Evolutionary conservation across 2,113 vertebrate genomes (phyloP).

Genomic region (Gopherus flavomarginatus): DNA sequence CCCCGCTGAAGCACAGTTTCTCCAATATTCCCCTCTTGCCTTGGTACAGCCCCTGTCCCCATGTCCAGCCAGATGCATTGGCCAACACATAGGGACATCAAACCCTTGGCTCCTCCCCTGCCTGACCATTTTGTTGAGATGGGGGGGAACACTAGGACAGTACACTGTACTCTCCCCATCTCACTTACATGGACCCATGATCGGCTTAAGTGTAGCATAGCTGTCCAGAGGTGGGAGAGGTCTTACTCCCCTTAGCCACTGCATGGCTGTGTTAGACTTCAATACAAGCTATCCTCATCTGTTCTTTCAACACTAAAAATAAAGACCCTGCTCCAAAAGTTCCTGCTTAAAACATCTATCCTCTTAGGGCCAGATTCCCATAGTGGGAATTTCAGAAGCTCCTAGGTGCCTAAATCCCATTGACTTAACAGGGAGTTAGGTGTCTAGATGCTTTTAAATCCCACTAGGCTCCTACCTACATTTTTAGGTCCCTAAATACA

Average conservation of each 20-base stretch:
- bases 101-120: background rate
- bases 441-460: background rate
- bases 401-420: background rate
- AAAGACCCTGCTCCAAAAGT: conserved; percentile 7
- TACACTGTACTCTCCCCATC: fast-evolving
- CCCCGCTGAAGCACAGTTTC: background rate
- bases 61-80: background rate
- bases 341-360: conserved; percentile 13
- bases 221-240: no score
- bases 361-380: background rate
- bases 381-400: background rate
- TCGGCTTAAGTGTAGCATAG: background rate
- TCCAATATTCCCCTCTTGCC: fast-evolving
- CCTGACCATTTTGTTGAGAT: background rate
- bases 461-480: background rate
- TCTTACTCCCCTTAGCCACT: fast-evolving
- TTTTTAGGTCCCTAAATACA: background rate
- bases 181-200: background rate
- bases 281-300: background rate
- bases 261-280: background rate
- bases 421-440: background rate
- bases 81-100: background rate
- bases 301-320: conserved; percentile 14
- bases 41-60: no score
- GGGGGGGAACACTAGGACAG: background rate